phyloP scores from a whole-genome alignment of 1,140 invertebrate species.

The Pseudomyrmex pallidus region DNA sequence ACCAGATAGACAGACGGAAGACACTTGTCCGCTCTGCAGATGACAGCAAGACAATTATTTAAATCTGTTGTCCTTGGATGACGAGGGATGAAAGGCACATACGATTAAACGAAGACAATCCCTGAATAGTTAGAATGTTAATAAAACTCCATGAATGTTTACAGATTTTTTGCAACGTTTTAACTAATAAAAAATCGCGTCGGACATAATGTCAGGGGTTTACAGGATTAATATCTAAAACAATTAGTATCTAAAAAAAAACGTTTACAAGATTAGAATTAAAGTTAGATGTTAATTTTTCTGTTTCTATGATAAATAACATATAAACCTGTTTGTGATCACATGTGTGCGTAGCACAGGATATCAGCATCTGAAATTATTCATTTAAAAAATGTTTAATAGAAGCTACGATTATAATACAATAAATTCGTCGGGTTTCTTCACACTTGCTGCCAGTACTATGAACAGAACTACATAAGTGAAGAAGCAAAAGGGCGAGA shows the following conservation, averaged over 20 bases:
- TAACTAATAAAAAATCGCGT: too few species aligned
- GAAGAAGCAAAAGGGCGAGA: slow-evolving; percentile 5
- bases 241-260: too few species aligned
- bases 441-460: slow-evolving; percentile 32
- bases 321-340: not conserved
- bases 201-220: too few species aligned
- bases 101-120: slow-evolving; percentile 29
- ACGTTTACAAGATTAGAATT: not conserved
- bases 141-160: too few species aligned
- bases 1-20: slow-evolving; percentile 55
- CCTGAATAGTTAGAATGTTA: not conserved
- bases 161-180: too few species aligned
- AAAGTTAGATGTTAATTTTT: slow-evolving; percentile 4
- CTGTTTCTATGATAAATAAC: not conserved
- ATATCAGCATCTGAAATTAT: slow-evolving; percentile 10
- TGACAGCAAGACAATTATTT: slow-evolving; percentile 57
- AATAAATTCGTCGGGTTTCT: not conserved
- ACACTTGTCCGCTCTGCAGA: slow-evolving; percentile 63
- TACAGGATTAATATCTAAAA: too few species aligned
- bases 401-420: not conserved
- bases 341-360: not conserved
- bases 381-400: not conserved
- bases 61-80: slow-evolving; percentile 32
- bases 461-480: slow-evolving; percentile 26
- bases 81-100: not conserved